These are phyloP conservation scores for Isoperla grammatica DNA, from an alignment of 2,888 invertebrate genomes.

Conservation along the genomic window DNA sequence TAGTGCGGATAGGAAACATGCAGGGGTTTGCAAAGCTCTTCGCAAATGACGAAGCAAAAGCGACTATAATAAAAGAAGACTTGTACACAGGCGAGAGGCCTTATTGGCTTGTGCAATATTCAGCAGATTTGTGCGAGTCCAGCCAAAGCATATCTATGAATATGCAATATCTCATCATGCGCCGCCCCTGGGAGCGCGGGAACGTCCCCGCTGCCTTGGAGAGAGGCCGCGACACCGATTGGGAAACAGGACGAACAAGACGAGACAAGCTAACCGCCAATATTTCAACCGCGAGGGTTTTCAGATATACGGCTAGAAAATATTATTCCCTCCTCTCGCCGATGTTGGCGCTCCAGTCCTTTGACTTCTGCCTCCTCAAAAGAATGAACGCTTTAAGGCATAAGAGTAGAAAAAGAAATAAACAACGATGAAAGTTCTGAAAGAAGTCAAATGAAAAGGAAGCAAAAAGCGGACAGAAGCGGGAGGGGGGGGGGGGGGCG, in stretches of 20 bases:
- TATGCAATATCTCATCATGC: slow-evolving; percentile 1
- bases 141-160: slow-evolving; percentile 4
- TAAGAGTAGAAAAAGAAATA: slow-evolving; percentile 9
- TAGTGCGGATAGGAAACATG: too few species aligned
- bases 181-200: background rate
- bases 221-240: background rate
- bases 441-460: slow-evolving; percentile 18
- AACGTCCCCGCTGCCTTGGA: background rate
- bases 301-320: slow-evolving; percentile 12
- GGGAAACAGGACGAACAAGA: slow-evolving; percentile 9
- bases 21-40: background rate
- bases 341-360: background rate
- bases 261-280: slow-evolving; percentile 10
- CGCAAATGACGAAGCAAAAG: background rate
- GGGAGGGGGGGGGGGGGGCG: background rate
- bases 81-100: background rate
- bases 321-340: slow-evolving; percentile 8
- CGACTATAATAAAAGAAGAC: background rate
- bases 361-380: slow-evolving; percentile 11
- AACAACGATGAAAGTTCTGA: slow-evolving; percentile 15
- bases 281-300: slow-evolving; percentile 7
- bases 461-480: background rate
- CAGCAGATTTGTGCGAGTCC: background rate
- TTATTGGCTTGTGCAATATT: slow-evolving; percentile 15
- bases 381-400: slow-evolving; percentile 14